A percentile compares a stretch with the other conserved stretches of the same genome.
Evolutionary conservation across 53 echinoderm and acorn worm genomes (phyloP).

Genomic region (Arbacia lixula): DNA sequence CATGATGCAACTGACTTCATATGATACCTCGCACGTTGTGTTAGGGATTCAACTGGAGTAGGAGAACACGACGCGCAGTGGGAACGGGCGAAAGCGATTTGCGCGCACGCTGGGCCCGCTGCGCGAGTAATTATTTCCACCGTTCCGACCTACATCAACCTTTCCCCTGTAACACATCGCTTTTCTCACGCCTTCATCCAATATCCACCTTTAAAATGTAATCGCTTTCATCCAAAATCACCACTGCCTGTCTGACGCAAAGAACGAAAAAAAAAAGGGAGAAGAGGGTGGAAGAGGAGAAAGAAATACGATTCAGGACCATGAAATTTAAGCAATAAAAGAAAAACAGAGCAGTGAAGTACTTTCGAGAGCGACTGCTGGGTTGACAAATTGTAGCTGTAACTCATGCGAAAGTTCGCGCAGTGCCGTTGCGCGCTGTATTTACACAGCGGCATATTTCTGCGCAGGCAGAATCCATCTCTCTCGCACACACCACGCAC

Average conservation of each 20-base stretch:
- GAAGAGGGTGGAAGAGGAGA: neutral
- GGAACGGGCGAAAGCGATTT: too few species aligned
- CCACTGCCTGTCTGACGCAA: neutral
- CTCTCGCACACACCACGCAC: neutral
- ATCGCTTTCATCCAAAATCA: neutral
- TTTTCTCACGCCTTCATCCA: slow-evolving; percentile 32
- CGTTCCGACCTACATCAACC: neutral
- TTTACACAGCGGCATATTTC: slow-evolving; percentile 32
- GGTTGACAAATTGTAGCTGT: slow-evolving; percentile 16
- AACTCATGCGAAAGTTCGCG: neutral
- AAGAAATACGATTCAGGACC: neutral
- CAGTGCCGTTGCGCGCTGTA: neutral
- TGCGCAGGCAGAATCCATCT: too few species aligned
- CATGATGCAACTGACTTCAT: too few species aligned
- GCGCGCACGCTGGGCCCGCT: too few species aligned
- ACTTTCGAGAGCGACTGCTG: slow-evolving; percentile 18
- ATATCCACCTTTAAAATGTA: neutral
- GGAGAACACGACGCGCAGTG: too few species aligned
- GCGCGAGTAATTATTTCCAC: slow-evolving; percentile 23
- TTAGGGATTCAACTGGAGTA: too few species aligned
- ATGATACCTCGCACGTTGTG: too few species aligned
- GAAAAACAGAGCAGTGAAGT: slow-evolving; percentile 21
- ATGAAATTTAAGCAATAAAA: slow-evolving; percentile 9
- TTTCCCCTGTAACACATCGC: neutral
- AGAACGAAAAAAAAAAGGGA: neutral